Conservation (phyloP, 2,113 vertebrate genomes). For the Galeopterus variegatus region DNA sequence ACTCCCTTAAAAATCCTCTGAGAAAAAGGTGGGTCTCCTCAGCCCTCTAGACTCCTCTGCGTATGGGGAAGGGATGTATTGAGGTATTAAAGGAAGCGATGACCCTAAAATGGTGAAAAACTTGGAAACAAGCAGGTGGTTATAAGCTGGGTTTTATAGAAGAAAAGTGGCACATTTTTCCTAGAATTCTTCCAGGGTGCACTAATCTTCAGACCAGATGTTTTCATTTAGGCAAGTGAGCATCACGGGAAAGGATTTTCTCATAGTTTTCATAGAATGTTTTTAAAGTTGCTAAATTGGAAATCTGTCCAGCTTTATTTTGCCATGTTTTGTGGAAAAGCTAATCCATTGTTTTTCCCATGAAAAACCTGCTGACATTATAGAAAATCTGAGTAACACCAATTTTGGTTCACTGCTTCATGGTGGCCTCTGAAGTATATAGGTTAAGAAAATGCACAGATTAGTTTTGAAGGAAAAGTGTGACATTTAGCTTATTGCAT, state of each 20-base stretch:
- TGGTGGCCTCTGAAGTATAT: slow-evolving; percentile 9
- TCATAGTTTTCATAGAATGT: slow-evolving; percentile 32
- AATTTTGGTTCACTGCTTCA: not conserved
- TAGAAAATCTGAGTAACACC: not conserved
- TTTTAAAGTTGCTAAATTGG: slow-evolving; percentile 30
- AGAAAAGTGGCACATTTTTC: not conserved
- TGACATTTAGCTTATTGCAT: not conserved
- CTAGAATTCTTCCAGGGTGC: not conserved
- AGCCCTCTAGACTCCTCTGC: not conserved
- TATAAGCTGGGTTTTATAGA: not conserved
- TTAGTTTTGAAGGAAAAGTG: slow-evolving; percentile 27
- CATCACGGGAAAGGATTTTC: not conserved
- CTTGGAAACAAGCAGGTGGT: not conserved
- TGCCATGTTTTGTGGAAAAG: slow-evolving; percentile 42
- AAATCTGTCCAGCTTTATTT: slow-evolving; percentile 24
- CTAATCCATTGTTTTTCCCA: not conserved
- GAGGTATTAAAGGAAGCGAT: not conserved
- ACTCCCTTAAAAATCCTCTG: not conserved
- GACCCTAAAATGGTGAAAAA: not conserved
- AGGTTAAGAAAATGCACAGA: not conserved
- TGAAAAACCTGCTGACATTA: not conserved
- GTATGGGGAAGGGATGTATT: not conserved
- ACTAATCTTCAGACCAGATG: slow-evolving; percentile 13
- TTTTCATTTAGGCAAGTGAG: not conserved
- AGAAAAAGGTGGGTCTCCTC: not conserved